Conservation (phyloP, 1,140 invertebrate genomes). For the Drosophila malerkotliana region DNA sequence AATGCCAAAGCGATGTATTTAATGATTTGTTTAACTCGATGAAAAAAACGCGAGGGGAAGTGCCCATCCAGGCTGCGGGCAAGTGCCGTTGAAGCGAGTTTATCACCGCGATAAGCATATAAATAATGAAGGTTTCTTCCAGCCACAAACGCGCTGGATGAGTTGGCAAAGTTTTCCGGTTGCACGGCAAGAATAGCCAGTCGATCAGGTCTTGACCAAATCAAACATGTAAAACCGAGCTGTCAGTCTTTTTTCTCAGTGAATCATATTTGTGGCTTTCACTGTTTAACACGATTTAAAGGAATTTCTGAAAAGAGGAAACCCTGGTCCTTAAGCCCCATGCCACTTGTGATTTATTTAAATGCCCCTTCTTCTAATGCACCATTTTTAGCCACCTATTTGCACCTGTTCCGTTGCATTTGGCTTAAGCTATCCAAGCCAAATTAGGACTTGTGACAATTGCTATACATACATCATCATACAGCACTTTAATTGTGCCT, state of each 20-base stretch:
- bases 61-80: slow-evolving; percentile 26
- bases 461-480: slow-evolving; percentile 69
- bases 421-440: slow-evolving; percentile 46
- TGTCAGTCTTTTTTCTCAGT: background rate
- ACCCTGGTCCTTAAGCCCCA: slow-evolving; percentile 4
- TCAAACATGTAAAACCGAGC: background rate
- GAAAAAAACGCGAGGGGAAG: slow-evolving; percentile 27
- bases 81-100: slow-evolving; percentile 49
- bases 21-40: slow-evolving; percentile 56
- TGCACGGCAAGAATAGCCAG: slow-evolving; percentile 15
- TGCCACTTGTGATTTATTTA: slow-evolving; percentile 10
- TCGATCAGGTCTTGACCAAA: slow-evolving; percentile 6
- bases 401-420: slow-evolving; percentile 45
- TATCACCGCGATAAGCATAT: slow-evolving; percentile 50
- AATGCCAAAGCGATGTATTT: slow-evolving; percentile 47
- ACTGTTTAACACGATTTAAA: slow-evolving; percentile 2
- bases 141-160: slow-evolving; percentile 48
- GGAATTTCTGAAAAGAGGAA: slow-evolving; percentile 10
- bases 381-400: slow-evolving; percentile 18
- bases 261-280: slow-evolving; percentile 8
- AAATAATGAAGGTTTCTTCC: slow-evolving; percentile 45
- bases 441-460: slow-evolving; percentile 78
- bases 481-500: slow-evolving; percentile 77
- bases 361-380: slow-evolving; percentile 9
- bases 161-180: slow-evolving; percentile 46